Conservation (phyloP, 2,113 vertebrate species). For the Chionomys nivalis region DNA sequence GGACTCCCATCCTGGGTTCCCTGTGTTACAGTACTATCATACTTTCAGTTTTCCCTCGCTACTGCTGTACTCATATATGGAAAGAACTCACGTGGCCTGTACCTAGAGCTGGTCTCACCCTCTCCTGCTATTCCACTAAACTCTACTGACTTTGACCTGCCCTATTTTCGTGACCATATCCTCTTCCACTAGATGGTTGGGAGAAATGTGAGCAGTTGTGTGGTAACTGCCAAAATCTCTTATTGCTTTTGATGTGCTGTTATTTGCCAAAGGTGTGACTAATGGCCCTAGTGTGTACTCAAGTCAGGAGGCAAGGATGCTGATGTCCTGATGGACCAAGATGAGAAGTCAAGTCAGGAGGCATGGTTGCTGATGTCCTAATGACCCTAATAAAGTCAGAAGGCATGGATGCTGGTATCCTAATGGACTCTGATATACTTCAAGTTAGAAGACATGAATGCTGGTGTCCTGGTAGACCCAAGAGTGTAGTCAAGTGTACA, state of each 20-base stretch:
- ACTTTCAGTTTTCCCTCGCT: background rate
- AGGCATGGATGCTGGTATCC: background rate
- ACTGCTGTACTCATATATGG: background rate
- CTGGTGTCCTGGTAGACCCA: background rate
- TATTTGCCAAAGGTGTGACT: constrained; percentile 2
- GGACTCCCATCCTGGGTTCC: background rate
- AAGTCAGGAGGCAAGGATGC: background rate
- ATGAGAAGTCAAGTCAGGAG: background rate
- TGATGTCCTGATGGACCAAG: background rate
- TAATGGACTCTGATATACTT: background rate
- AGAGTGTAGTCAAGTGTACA: background rate
- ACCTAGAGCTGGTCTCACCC: background rate
- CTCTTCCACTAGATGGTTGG: background rate
- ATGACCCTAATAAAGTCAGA: background rate
- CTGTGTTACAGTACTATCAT: background rate
- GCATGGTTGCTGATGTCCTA: background rate
- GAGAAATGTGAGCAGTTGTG: background rate
- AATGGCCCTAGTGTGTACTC: background rate
- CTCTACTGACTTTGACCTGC: background rate
- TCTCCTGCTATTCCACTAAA: background rate
- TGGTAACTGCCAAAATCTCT: background rate
- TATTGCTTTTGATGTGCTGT: background rate
- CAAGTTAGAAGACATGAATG: background rate
- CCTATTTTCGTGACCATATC: background rate
- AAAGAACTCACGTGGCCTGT: background rate